phyloP scores from a whole-genome alignment of 2,888 invertebrate genomes.

The Tortricodes alternella region DNA sequence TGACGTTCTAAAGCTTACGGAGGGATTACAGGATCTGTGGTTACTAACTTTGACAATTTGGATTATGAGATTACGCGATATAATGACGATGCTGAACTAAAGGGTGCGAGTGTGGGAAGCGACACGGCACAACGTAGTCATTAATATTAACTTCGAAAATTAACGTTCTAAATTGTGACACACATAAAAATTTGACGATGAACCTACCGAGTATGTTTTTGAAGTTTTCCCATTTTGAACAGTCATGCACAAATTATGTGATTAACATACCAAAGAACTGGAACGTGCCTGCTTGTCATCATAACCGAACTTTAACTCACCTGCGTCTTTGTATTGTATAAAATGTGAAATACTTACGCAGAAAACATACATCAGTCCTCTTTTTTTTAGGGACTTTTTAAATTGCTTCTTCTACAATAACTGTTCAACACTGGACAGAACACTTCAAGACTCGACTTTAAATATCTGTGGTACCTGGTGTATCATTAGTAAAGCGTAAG shows the following conservation, averaged over 20 bases:
- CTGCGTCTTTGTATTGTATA: slow-evolving; percentile 15
- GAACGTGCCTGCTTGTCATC: slow-evolving; percentile 27
- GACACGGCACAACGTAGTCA: slow-evolving; percentile 1
- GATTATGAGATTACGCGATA: slow-evolving; percentile 29
- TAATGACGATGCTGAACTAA: slow-evolving; percentile 22
- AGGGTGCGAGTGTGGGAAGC: slow-evolving; percentile 25
- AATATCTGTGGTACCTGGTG: no score
- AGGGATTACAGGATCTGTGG: slow-evolving; percentile 50
- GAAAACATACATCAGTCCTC: neutral
- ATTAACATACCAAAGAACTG: slow-evolving; percentile 32
- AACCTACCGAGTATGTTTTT: slow-evolving; percentile 5
- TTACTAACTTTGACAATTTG: slow-evolving; percentile 20
- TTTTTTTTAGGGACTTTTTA: neutral
- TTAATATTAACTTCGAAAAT: slow-evolving; percentile 13
- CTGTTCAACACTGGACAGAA: no score
- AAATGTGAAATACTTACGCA: slow-evolving; percentile 20
- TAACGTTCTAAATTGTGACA: slow-evolving; percentile 11
- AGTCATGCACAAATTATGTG: slow-evolving; percentile 30
- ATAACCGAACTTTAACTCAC: slow-evolving; percentile 32
- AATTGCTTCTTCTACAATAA: no score
- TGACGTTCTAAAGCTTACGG: slow-evolving; percentile 52
- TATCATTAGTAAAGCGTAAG: no score
- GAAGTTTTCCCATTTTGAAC: slow-evolving; percentile 16
- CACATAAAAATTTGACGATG: slow-evolving; percentile 9
- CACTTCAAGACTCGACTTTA: no score